These are phyloP conservation scores for Clytia hemisphaerica DNA, from an alignment of 30 jellyfish, hydroid and myxozoan genomes.

Conservation along the genomic window DNA sequence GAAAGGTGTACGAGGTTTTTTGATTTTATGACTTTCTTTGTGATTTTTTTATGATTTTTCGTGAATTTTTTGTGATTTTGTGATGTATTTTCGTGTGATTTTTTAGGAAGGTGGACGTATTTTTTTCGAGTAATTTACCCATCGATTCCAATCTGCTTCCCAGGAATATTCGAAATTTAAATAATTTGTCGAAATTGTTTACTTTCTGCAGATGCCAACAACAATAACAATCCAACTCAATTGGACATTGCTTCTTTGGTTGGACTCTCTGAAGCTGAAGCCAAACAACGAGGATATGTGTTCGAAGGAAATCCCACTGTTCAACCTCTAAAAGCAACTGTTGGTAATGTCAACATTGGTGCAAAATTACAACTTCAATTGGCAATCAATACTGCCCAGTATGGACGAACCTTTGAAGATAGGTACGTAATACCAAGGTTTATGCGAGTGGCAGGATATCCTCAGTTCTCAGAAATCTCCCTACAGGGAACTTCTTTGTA, in stretches of 20 bases:
- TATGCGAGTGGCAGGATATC: too few species aligned
- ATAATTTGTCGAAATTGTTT: neutral
- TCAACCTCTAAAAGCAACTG: conserved; percentile 42
- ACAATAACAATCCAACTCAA: conserved; percentile 39
- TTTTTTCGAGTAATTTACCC: too few species aligned
- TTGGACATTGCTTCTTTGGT: conserved; percentile 54
- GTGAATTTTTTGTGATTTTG: too few species aligned
- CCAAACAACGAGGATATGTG: conserved; percentile 62
- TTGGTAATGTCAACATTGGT: conserved; percentile 10
- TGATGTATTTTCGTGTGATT: too few species aligned
- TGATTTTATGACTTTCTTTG: too few species aligned
- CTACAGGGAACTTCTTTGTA: too few species aligned
- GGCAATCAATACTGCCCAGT: conserved; percentile 95
- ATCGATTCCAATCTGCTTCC: too few species aligned
- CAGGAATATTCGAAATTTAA: neutral
- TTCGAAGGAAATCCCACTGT: conserved; percentile 80
- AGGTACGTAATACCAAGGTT: conserved; percentile 47
- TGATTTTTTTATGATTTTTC: too few species aligned
- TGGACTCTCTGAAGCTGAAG: conserved; percentile 64
- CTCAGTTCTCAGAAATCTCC: too few species aligned
- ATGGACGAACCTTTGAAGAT: conserved; percentile 90
- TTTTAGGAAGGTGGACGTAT: too few species aligned
- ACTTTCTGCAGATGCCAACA: neutral
- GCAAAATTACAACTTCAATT: conserved; percentile 50
- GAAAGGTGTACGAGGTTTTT: too few species aligned